Conservation (phyloP, 2,888 invertebrate genomes). For the Elgonia sp. region DNA sequence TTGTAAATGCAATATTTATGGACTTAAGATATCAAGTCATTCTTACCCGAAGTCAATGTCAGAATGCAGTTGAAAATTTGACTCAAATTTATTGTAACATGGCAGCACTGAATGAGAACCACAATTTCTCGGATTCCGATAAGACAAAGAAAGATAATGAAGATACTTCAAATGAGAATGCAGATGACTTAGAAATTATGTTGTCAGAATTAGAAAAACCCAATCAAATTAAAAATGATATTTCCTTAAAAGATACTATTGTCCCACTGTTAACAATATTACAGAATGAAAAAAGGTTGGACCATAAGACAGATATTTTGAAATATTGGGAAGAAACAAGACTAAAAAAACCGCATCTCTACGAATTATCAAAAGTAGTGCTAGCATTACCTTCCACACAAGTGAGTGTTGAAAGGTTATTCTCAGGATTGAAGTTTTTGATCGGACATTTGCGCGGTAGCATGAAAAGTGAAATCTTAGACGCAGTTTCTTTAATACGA, state of each 20-base stretch:
- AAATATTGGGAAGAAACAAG: conserved; percentile 4
- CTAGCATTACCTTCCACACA: conserved; percentile 11
- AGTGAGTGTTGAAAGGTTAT: conserved; percentile 18
- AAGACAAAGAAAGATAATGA: background rate
- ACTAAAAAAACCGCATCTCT: conserved; percentile 11
- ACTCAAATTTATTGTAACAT: conserved; percentile 9
- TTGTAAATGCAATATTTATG: conserved; percentile 31
- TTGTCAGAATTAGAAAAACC: background rate
- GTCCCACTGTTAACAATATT: background rate
- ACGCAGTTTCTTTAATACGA: no score
- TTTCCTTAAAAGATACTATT: background rate
- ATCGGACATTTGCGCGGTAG: conserved; percentile 14
- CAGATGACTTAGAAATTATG: no score
- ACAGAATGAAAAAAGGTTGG: conserved; percentile 15
- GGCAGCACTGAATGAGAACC: background rate
- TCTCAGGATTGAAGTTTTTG: conserved; percentile 17
- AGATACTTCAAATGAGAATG: background rate
- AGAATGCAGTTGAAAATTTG: conserved; percentile 12
- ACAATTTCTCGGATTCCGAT: background rate
- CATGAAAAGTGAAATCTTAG: no score
- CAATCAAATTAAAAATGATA: background rate
- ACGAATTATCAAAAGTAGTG: conserved; percentile 24
- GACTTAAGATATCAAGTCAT: conserved; percentile 34
- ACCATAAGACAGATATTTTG: conserved; percentile 1
- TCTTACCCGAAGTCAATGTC: conserved; percentile 13